These are phyloP conservation scores for Stenopsyche tienmushanensis DNA, from an alignment of 1,140 invertebrate species.

Conservation along the genomic window DNA sequence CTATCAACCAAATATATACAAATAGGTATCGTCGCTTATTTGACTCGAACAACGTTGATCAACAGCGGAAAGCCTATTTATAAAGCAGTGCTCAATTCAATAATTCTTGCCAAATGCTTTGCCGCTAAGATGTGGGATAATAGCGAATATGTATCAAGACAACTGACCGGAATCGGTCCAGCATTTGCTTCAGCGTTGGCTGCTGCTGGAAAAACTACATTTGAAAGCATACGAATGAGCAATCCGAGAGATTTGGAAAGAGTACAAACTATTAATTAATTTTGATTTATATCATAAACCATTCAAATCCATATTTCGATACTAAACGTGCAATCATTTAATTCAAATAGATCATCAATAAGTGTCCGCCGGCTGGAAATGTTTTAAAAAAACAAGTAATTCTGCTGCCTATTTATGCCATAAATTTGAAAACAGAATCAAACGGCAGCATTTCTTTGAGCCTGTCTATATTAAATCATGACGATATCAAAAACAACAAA, in stretches of 20 bases:
- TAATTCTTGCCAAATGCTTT: slow-evolving; percentile 67
- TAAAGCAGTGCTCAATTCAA: slow-evolving; percentile 58
- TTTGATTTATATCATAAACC: neutral
- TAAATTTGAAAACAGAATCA: slow-evolving; percentile 45
- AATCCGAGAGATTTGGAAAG: slow-evolving; percentile 75
- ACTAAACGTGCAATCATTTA: neutral
- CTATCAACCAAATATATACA: neutral
- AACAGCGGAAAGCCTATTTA: slow-evolving; percentile 48
- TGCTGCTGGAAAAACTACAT: slow-evolving; percentile 65
- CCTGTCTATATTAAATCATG: slow-evolving; percentile 47
- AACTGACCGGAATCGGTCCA: slow-evolving; percentile 70
- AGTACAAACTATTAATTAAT: slow-evolving; percentile 49
- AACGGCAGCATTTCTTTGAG: slow-evolving; percentile 43
- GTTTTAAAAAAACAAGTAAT: slow-evolving; percentile 50
- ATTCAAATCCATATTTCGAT: neutral
- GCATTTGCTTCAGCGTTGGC: slow-evolving; percentile 64
- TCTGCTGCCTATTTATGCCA: slow-evolving; percentile 50
- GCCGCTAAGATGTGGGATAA: slow-evolving; percentile 72
- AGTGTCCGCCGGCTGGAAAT: slow-evolving; percentile 51
- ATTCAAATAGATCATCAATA: slow-evolving; percentile 51
- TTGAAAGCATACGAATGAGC: slow-evolving; percentile 63
- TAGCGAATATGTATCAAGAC: slow-evolving; percentile 67
- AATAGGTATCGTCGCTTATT: slow-evolving; percentile 53
- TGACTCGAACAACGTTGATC: slow-evolving; percentile 50
- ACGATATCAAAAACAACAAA: slow-evolving; percentile 46